These are phyloP conservation scores for Chlorops oryzae DNA, from an alignment of 1,140 invertebrate species.

Conservation along the genomic window DNA sequence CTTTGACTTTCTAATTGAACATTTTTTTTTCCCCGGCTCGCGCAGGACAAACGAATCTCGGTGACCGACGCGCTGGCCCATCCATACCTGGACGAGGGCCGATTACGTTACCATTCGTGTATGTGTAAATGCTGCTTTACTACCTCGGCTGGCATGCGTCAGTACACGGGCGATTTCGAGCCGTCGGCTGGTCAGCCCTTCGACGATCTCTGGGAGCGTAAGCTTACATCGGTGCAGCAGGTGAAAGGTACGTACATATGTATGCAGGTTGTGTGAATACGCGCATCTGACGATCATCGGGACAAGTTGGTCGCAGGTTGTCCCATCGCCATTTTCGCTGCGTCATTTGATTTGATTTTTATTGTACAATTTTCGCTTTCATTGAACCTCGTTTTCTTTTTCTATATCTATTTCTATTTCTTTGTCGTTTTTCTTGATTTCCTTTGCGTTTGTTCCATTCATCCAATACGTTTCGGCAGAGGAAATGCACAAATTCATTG, in stretches of 20 bases:
- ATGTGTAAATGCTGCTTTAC: constrained; percentile 98
- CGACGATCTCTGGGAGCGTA: constrained; percentile 91
- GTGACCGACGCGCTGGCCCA: constrained; percentile 91
- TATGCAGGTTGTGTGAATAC: too few species aligned
- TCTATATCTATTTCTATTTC: constrained; percentile 14
- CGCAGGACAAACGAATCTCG: constrained; percentile 85
- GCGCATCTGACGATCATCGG: too few species aligned
- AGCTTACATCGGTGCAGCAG: constrained; percentile 84
- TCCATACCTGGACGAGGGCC: constrained; percentile 95
- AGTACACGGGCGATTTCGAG: constrained; percentile 91
- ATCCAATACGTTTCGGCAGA: too few species aligned
- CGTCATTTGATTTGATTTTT: neutral
- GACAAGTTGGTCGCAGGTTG: too few species aligned
- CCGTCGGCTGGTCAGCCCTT: constrained; percentile 82
- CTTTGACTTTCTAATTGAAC: too few species aligned
- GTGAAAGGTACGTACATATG: constrained; percentile 76
- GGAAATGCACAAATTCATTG: constrained; percentile 97
- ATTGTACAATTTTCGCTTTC: neutral
- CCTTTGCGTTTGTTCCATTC: too few species aligned
- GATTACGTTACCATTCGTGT: constrained; percentile 96
- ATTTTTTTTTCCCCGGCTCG: too few species aligned
- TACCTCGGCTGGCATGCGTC: constrained; percentile 64
- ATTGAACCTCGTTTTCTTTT: neutral
- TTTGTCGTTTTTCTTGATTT: too few species aligned
- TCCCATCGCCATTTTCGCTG: too few species aligned